A percentile compares a stretch with the other conserved stretches of the same genome.
phyloP scores from a whole-genome alignment of 2,888 invertebrate species.

The Protophormia terraenovae region DNA sequence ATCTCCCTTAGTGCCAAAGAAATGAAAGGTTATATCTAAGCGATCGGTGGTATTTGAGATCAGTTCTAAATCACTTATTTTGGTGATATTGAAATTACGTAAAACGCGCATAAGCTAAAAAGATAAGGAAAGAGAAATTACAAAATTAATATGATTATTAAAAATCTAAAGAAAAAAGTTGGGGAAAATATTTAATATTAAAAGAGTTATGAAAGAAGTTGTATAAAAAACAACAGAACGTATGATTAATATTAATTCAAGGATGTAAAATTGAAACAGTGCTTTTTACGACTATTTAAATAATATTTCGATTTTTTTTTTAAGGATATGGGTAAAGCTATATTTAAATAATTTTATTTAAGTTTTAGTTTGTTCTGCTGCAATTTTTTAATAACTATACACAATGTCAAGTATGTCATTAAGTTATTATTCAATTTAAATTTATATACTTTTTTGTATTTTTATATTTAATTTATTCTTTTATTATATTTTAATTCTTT shows the following conservation, averaged over 20 bases:
- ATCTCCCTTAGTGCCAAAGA: conserved; percentile 81
- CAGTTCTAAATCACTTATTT: conserved; percentile 85
- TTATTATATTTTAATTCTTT: too few relatives aligned
- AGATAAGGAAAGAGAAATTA: conserved; percentile 71
- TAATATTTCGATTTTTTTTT: too few relatives aligned
- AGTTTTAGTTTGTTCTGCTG: too few relatives aligned
- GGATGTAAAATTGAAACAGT: too few relatives aligned
- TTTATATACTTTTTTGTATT: too few relatives aligned
- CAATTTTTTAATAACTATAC: too few relatives aligned
- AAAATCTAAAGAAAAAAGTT: background rate
- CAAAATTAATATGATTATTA: background rate
- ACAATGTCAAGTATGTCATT: too few relatives aligned
- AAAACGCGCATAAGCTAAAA: conserved; percentile 86
- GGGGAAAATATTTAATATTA: too few relatives aligned
- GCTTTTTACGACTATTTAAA: background rate
- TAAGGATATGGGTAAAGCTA: too few relatives aligned
- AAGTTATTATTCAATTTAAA: too few relatives aligned
- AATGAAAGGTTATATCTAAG: conserved; percentile 83
- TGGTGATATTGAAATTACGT: conserved; percentile 86
- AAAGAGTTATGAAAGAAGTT: background rate
- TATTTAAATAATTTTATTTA: too few relatives aligned
- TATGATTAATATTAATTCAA: background rate
- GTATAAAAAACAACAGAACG: background rate
- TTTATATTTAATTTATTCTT: too few relatives aligned
- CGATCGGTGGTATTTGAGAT: conserved; percentile 84